phyloP scores from a whole-genome alignment of 2,888 invertebrate species.

The Drosophila kokeensis region DNA sequence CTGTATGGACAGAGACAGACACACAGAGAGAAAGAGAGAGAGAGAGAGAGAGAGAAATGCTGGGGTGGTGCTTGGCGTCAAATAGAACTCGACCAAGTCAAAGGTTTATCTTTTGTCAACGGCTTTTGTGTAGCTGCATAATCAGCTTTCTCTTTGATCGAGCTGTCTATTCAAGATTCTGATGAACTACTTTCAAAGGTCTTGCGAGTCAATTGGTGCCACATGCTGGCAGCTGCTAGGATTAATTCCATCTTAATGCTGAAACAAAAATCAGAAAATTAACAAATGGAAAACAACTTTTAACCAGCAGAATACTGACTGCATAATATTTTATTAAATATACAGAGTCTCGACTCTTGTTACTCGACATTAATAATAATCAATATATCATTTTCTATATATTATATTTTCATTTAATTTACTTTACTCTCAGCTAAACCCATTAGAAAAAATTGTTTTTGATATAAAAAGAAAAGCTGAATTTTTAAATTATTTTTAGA shows the following conservation, averaged over 20 bases:
- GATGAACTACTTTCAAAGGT: slow-evolving; percentile 26
- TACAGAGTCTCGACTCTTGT: not conserved
- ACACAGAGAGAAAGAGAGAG: not conserved
- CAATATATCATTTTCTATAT: not conserved
- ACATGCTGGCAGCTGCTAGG: slow-evolving; percentile 13
- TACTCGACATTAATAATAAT: not conserved
- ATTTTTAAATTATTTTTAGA: not conserved
- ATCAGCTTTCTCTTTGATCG: slow-evolving; percentile 73
- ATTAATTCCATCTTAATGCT: not conserved
- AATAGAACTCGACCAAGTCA: slow-evolving; percentile 63
- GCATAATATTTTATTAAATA: not conserved
- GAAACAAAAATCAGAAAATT: not conserved
- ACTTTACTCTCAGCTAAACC: not conserved
- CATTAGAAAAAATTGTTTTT: not conserved
- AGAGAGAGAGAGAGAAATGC: not conserved
- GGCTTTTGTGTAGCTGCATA: slow-evolving; percentile 72
- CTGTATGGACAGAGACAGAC: not conserved
- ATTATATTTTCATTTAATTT: not conserved
- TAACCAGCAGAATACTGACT: not conserved
- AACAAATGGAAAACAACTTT: not conserved
- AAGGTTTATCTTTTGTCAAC: slow-evolving; percentile 79
- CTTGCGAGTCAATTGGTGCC: slow-evolving; percentile 45
- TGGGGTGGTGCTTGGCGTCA: slow-evolving; percentile 12
- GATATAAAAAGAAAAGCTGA: not conserved
- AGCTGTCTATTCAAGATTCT: slow-evolving; percentile 41